phyloP scores from a whole-genome alignment of 2,888 invertebrate genomes.

The Leptura quadrifasciata region DNA sequence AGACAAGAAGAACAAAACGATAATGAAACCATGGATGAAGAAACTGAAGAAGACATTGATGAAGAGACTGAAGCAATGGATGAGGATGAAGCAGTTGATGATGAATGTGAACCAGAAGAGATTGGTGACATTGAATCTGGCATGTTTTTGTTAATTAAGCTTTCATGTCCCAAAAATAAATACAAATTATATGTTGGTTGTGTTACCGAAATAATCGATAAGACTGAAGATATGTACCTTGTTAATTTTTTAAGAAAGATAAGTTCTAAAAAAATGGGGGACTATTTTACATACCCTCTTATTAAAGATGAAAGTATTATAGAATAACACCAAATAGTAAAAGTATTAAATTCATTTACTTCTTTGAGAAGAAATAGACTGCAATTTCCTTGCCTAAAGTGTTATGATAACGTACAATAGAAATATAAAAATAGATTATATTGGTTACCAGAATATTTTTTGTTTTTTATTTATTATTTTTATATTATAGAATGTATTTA shows the following conservation, averaged over 20 bases:
- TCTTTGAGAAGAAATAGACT: conserved; percentile 4
- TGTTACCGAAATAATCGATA: conserved; percentile 12
- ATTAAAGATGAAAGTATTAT: neutral
- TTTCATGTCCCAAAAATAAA: conserved; percentile 12
- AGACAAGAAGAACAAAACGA: conserved; percentile 24
- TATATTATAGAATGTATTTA: too few species aligned
- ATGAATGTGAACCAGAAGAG: conserved; percentile 19
- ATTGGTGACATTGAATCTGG: conserved; percentile 26
- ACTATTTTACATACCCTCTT: conserved; percentile 25
- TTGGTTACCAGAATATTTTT: neutral
- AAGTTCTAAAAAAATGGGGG: conserved; percentile 21
- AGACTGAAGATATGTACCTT: conserved; percentile 4
- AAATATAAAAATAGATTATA: neutral
- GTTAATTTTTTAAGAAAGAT: conserved; percentile 22
- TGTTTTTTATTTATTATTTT: neutral
- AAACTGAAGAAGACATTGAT: conserved; percentile 2
- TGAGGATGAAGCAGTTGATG: neutral
- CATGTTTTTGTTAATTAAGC: conserved; percentile 26
- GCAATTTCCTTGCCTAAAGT: neutral
- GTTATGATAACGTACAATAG: neutral
- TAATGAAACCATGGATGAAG: conserved; percentile 13
- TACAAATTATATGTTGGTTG: conserved; percentile 18
- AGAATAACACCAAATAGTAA: neutral
- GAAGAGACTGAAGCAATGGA: conserved; percentile 1
- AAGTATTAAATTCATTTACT: neutral